Base-by-base conservation (phyloP, 2,888 invertebrate genomes). In the Pecten maximus region DNA sequence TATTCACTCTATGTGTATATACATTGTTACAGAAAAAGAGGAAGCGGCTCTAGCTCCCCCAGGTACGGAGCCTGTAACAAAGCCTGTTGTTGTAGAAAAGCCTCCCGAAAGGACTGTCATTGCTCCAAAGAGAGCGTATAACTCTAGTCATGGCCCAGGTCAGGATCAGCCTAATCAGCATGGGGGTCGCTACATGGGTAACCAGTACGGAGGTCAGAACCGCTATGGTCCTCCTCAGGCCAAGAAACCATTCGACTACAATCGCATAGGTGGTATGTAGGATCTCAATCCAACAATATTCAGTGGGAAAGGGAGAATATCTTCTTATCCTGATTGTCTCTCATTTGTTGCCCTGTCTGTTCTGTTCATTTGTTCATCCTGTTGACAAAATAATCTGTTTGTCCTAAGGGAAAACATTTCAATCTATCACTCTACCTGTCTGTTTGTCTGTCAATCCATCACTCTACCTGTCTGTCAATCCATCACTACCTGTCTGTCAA, bases 171-270 rank as follows among this genome's bases (percentile, higher is more conserved):
- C 87, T 1, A 28, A 35, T 74, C 74, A 74, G 35, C 23, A 74
- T 35, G 74, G 28, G 8, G 28, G 74, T 35, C 60, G 74, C 23
- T 90, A 88, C 48, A 88, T 40, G 60, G 60, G 87, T n/a, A 89
- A 60, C 91, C 88, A 87, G 39, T 50, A 88, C 88, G 87, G 91
- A 60, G 87, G 54, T 87, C 90, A 87, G 10, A 89, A 89, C 40
- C 44, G 74, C 8, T 89, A 91, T 19, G 91, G 91, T 28, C 89
- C 88, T 40, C 91, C 93, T 88, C 94, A 94, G 15, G 92, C 91
- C 0, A 95, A 94, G 89, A 94, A 93, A 91, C 93, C 93, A 23
- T 96, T 96, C 93, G 95, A 96, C 91, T 95, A 92, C 90, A 95
- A 92, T 89, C 92, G 96, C 89, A 92, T 95, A 44, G 95, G 95